Conservation (phyloP, 1,140 invertebrate genomes). For the Drosophila ficusphila region DNA sequence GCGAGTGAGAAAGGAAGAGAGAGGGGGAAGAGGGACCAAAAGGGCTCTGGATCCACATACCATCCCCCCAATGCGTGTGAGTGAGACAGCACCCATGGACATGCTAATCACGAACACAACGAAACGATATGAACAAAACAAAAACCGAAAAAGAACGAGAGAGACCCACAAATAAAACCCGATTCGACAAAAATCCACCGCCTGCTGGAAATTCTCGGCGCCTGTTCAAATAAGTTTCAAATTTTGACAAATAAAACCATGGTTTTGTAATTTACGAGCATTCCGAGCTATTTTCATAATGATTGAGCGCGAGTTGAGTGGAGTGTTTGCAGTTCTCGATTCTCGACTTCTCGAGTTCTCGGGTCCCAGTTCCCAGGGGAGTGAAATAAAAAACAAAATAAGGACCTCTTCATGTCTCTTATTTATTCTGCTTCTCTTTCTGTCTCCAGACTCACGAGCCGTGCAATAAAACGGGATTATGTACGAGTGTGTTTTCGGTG, state of each 20-base stretch:
- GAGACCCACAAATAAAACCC: slow-evolving; percentile 33
- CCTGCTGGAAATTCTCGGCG: slow-evolving; percentile 61
- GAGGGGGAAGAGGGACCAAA: slow-evolving; percentile 1
- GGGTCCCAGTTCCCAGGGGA: slow-evolving; percentile 8
- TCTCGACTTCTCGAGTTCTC: slow-evolving; percentile 17
- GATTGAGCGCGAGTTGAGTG: slow-evolving; percentile 59
- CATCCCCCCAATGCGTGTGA: slow-evolving; percentile 1
- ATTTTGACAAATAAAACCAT: slow-evolving; percentile 84
- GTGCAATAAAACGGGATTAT: slow-evolving; percentile 78
- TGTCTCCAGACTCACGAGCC: slow-evolving; percentile 25
- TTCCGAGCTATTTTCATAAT: slow-evolving; percentile 56
- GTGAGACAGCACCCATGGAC: slow-evolving; percentile 22
- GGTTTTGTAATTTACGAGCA: slow-evolving; percentile 82
- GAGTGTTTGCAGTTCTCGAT: slow-evolving; percentile 32
- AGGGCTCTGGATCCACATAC: slow-evolving; percentile 21
- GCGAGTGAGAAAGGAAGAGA: slow-evolving; percentile 2
- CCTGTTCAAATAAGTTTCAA: slow-evolving; percentile 84
- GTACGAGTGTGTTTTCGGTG: slow-evolving; percentile 46
- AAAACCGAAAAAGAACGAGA: slow-evolving; percentile 33
- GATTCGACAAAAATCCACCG: slow-evolving; percentile 33
- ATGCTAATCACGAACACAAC: slow-evolving; percentile 68
- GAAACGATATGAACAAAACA: slow-evolving; percentile 27
- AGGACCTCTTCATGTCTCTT: slow-evolving; percentile 27
- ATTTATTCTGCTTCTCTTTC: slow-evolving; percentile 19
- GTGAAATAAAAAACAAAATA: slow-evolving; percentile 1